Base-by-base conservation (phyloP, 2,797 vertebrate species). In the Crenuchus spilurus region DNA sequence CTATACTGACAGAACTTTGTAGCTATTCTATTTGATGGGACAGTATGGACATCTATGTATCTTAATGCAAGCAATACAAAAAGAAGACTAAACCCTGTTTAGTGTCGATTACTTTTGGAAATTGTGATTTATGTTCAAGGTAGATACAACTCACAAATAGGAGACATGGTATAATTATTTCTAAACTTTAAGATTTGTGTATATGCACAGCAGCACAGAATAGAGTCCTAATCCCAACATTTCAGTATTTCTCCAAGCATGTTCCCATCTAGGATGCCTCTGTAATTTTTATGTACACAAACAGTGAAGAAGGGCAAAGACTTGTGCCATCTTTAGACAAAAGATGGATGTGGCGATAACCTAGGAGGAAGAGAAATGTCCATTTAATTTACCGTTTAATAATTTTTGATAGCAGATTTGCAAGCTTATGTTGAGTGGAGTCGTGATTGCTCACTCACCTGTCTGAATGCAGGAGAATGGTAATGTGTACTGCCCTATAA, bases 241-340 rank as follows among this genome's bases (percentile, higher is more conserved):
- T n/a, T n/a, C n/a, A n/a, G 22, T 35, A 10, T 42, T 46, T 44
- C 2, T 20, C 11, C 31, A 4, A 16, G 22, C 22, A n/a, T 37
- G 22, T 37, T 39, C 22, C n/a, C n/a, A 18, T 41, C 60, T 72
- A 60, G 30, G 44, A 54, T 30, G 83, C 71, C 65, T 93, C 88
- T 0, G 74, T 89, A 78, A 94, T 92, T 76, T 77, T 87, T 82
- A 96, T 88, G 70, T 96, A 91, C 75, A 97, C 93, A 16, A 96
- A 98, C 72, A 99, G 85, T 0, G 97, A 96, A 11, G 96, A 91
- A 0, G 95, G 96, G 0, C 93, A 90, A 77, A 99, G 94, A 6
- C 91, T 83, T 0, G 87, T 96, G 66, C 97, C 97, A 0, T 98
- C 97, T 87, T 87, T 96, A 49, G 96, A 98, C 1, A 96, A 92